A percentile compares a stretch with the other conserved stretches of the same genome.
phyloP scores from a whole-genome alignment of 2,113 vertebrate species.

The Microcebus ravelobensis region DNA sequence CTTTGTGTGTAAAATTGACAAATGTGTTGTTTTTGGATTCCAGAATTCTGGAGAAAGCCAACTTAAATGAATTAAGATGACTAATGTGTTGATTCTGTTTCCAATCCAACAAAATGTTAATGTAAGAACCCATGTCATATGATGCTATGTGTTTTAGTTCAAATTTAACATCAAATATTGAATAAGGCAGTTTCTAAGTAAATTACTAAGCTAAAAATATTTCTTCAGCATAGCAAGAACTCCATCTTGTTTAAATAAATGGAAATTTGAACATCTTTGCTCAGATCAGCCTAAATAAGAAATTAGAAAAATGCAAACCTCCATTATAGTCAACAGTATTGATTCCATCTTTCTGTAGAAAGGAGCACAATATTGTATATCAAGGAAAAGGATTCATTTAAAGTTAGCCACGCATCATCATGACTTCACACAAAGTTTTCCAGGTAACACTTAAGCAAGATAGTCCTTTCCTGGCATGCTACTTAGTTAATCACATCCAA shows the following conservation, averaged over 20 bases:
- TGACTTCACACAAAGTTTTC: background rate
- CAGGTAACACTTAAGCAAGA: background rate
- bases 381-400: background rate
- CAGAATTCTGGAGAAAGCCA: constrained; percentile 79
- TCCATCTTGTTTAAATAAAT: constrained; percentile 70
- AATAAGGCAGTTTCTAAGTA: constrained; percentile 67
- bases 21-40: constrained; percentile 86
- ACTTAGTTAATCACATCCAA: background rate
- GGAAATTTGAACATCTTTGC: constrained; percentile 59
- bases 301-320: constrained; percentile 58
- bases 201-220: constrained; percentile 71
- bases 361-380: background rate
- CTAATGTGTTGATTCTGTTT: constrained; percentile 83
- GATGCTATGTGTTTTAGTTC: constrained; percentile 69
- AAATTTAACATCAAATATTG: constrained; percentile 72
- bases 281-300: constrained; percentile 43
- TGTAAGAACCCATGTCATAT: constrained; percentile 76
- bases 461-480: background rate
- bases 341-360: background rate
- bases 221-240: constrained; percentile 55
- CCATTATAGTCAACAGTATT: background rate
- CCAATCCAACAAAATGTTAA: constrained; percentile 81
- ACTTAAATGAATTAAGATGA: constrained; percentile 85
- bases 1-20: constrained; percentile 81
- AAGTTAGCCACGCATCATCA: background rate